phyloP scores from a whole-genome alignment of 2,797 vertebrate species.

The Gallinago nigripennis region DNA sequence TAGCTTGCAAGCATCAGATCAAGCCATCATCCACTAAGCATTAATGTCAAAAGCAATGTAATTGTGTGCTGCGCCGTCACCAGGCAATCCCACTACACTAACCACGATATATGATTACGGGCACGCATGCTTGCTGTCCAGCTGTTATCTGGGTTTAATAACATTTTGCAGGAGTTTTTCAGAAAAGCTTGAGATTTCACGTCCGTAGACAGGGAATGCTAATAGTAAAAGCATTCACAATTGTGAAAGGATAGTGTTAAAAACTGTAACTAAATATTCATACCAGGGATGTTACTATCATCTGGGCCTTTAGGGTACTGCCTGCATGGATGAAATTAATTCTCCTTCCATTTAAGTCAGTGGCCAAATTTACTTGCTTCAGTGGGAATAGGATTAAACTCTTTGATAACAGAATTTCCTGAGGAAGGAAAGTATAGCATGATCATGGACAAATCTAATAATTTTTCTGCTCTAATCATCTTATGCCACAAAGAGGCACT shows the following conservation, averaged over 20 bases:
- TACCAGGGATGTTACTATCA: neutral
- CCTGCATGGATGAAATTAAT: slow-evolving; percentile 1
- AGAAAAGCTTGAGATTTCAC: neutral
- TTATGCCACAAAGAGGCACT: slow-evolving; percentile 48
- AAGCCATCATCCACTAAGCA: neutral
- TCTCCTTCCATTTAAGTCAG: slow-evolving; percentile 2
- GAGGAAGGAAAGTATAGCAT: slow-evolving; percentile 32
- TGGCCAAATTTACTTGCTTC: slow-evolving; percentile 43
- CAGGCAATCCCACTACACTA: neutral
- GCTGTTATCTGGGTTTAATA: neutral
- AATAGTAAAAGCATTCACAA: neutral
- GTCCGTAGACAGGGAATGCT: neutral
- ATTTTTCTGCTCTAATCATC: slow-evolving; percentile 69
- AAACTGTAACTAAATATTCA: neutral
- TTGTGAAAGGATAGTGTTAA: neutral
- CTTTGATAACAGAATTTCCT: slow-evolving; percentile 59
- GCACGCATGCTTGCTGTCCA: neutral
- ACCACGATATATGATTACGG: rapidly evolving
- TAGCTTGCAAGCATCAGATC: neutral
- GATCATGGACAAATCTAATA: slow-evolving; percentile 64
- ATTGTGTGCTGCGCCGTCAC: neutral
- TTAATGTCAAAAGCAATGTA: neutral
- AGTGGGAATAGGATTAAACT: slow-evolving; percentile 39
- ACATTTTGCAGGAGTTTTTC: neutral
- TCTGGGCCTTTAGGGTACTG: neutral